Percentiles rank a stretch among this genome's conserved stretches.
Evolutionary conservation across 2,797 vertebrate species (phyloP).

Genomic region (Pangasius larnaudii): DNA sequence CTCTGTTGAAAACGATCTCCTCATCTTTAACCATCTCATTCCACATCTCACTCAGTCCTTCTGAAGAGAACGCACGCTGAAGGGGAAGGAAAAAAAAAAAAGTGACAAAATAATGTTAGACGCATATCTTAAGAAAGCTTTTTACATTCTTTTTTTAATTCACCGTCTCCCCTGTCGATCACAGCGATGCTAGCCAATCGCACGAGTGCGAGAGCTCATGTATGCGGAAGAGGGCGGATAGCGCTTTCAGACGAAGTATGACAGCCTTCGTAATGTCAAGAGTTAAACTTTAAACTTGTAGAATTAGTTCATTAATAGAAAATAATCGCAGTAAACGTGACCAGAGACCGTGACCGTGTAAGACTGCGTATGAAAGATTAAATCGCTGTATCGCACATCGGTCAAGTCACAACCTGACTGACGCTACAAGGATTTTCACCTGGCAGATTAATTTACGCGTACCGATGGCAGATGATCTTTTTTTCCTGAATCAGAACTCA

Average conservation of each 20-base stretch:
- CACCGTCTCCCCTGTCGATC: background rate
- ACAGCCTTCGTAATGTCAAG: no score
- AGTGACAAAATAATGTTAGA: background rate
- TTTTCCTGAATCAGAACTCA: background rate
- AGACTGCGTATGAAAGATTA: background rate
- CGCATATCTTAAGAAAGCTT: background rate
- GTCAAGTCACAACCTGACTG: no score
- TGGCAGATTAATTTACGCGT: background rate
- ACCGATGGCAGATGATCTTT: background rate
- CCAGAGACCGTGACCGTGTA: background rate
- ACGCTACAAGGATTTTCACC: background rate
- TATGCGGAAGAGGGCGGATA: background rate
- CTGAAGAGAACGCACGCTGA: slow-evolving; percentile 93
- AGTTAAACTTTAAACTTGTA: background rate
- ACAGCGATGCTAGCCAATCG: background rate
- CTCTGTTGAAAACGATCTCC: slow-evolving; percentile 89
- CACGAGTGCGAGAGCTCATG: background rate
- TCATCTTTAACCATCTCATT: slow-evolving; percentile 99
- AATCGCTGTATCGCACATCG: background rate
- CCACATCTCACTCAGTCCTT: slow-evolving; percentile 97
- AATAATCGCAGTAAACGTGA: background rate
- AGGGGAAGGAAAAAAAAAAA: background rate
- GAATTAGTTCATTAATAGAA: background rate
- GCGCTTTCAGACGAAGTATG: background rate
- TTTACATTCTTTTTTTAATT: background rate